Percentiles rank a stretch among this genome's conserved stretches.
Conservation (phyloP, 2,113 vertebrate genomes). For the Albula goreensis region DNA sequence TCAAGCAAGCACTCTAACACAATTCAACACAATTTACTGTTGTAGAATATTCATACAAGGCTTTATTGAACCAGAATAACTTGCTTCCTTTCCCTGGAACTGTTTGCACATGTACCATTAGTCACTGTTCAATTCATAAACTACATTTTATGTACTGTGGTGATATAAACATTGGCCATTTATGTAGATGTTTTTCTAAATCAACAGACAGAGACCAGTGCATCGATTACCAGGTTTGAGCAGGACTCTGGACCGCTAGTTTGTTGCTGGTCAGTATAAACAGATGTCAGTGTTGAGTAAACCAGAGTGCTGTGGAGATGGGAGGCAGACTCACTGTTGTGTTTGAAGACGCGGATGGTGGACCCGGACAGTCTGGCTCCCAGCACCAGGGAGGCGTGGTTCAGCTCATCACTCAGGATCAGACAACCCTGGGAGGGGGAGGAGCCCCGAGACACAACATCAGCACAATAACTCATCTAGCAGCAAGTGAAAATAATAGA, state of each 20-base stretch:
- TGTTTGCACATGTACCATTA: neutral
- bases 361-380: conserved; percentile 84
- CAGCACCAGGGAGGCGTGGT: conserved; percentile 82
- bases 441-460: neutral
- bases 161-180: neutral
- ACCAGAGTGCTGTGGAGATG: neutral
- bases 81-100: neutral
- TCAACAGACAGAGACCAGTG: neutral
- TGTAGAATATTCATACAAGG: neutral
- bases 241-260: neutral
- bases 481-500: neutral
- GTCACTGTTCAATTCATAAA: neutral
- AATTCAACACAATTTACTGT: neutral
- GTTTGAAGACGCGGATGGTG: conserved; percentile 86
- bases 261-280: neutral
- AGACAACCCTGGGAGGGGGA: conserved; percentile 74
- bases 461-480: neutral
- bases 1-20: neutral
- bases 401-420: conserved; percentile 85
- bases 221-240: neutral
- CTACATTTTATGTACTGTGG: neutral
- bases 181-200: neutral
- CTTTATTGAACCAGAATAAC: neutral
- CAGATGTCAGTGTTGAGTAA: neutral
- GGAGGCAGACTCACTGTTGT: conserved; percentile 79